Conservation (phyloP, 2,888 invertebrate genomes). For the Ormia ochracea region DNA sequence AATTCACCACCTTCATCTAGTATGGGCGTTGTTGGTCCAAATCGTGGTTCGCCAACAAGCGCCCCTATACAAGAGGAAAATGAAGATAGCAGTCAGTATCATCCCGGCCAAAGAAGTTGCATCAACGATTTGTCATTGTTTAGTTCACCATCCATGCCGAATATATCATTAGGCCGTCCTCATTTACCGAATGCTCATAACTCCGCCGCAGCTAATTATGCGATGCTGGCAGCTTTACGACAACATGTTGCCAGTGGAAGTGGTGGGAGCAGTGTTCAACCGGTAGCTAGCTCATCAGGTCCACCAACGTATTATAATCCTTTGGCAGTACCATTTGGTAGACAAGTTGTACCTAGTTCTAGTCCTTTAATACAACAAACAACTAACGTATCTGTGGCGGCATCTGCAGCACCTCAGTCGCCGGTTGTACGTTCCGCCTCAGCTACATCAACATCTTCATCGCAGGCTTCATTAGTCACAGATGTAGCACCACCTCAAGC, state of each 20-base stretch:
- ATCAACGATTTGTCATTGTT: conserved; percentile 88
- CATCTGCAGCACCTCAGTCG: conserved; percentile 70
- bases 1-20: conserved; percentile 84
- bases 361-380: conserved; percentile 60
- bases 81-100: conserved; percentile 82
- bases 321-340: conserved; percentile 70
- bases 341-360: conserved; percentile 68
- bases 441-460: conserved; percentile 74
- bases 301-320: conserved; percentile 74
- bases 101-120: conserved; percentile 82
- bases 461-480: conserved; percentile 72
- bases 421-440: conserved; percentile 79
- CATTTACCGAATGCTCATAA: conserved; percentile 78
- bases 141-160: conserved; percentile 97
- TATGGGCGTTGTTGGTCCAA: conserved; percentile 63
- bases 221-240: conserved; percentile 73
- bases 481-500: conserved; percentile 75
- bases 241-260: conserved; percentile 68
- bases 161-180: conserved; percentile 94
- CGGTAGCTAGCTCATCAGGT: conserved; percentile 63
- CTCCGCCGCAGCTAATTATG: conserved; percentile 67
- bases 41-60: conserved; percentile 81
- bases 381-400: conserved; percentile 57
- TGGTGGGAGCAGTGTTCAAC: conserved; percentile 50
- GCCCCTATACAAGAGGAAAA: conserved; percentile 90